These are phyloP conservation scores for Myotis lucifugus DNA, from an alignment of 2,113 vertebrate genomes.

Conservation along the genomic window DNA sequence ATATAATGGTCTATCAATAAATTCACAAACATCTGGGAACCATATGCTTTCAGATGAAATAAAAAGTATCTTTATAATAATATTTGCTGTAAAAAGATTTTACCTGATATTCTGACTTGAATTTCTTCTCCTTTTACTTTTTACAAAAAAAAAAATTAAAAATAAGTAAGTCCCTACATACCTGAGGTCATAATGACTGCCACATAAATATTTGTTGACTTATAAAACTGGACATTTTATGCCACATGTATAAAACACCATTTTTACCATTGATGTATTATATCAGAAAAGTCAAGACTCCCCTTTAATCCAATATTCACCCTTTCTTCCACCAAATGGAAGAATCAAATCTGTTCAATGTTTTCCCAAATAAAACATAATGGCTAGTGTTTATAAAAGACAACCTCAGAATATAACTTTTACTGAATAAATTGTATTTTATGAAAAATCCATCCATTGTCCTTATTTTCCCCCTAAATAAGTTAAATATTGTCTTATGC, in stretches of 20 bases:
- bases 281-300: background rate
- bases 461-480: background rate
- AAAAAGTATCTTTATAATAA: conserved; percentile 8
- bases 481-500: background rate
- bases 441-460: background rate
- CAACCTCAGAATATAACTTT: background rate
- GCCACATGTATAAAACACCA: background rate
- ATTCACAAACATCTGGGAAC: background rate
- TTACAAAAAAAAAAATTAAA: background rate
- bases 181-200: background rate
- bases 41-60: background rate
- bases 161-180: background rate
- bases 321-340: background rate
- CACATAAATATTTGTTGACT: conserved; percentile 37
- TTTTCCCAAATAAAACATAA: conserved; percentile 15
- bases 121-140: background rate
- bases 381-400: background rate
- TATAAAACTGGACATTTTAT: conserved; percentile 16
- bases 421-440: conserved; percentile 14
- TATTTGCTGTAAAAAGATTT: conserved; percentile 13
- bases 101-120: background rate
- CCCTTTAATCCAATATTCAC: background rate
- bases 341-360: background rate
- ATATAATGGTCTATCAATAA: background rate
- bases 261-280: background rate